phyloP scores from a whole-genome alignment of 2,888 invertebrate species.

The Embidobia sp. region DNA sequence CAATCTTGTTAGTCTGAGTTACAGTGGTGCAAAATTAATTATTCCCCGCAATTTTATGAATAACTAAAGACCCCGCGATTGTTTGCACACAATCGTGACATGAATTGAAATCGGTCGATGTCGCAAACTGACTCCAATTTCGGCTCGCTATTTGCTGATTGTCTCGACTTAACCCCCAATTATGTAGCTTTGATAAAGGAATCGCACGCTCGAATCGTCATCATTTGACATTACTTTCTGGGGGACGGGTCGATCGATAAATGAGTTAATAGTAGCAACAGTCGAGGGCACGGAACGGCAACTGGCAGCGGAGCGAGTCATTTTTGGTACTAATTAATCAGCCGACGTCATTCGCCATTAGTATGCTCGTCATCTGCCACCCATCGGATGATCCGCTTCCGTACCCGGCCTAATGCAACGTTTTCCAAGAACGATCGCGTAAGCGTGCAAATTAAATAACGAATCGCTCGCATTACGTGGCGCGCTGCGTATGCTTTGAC shows the following conservation, averaged over 20 bases:
- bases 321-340: slow-evolving; percentile 77
- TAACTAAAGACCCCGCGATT: slow-evolving; percentile 28
- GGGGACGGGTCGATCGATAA: slow-evolving; percentile 53
- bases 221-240: slow-evolving; percentile 45
- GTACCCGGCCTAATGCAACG: slow-evolving; percentile 37
- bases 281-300: slow-evolving; percentile 44
- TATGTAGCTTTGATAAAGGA: slow-evolving; percentile 53
- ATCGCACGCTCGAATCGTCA: slow-evolving; percentile 32
- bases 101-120: slow-evolving; percentile 27
- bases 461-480: slow-evolving; percentile 20
- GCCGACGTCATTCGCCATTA: slow-evolving; percentile 74
- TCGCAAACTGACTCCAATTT: slow-evolving; percentile 46
- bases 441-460: slow-evolving; percentile 56
- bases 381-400: slow-evolving; percentile 34
- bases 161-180: slow-evolving; percentile 57
- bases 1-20: slow-evolving; percentile 21
- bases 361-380: slow-evolving; percentile 73
- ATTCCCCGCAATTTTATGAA: slow-evolving; percentile 38
- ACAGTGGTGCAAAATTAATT: slow-evolving; percentile 31
- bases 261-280: slow-evolving; percentile 60
- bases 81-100: slow-evolving; percentile 28
- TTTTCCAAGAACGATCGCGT: slow-evolving; percentile 51
- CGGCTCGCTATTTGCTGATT: slow-evolving; percentile 40
- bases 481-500: slow-evolving; percentile 15
- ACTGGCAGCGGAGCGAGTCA: slow-evolving; percentile 65